These are phyloP conservation scores for Melopsittacus undulatus DNA, from an alignment of 2,797 vertebrate genomes.

Conservation along the genomic window DNA sequence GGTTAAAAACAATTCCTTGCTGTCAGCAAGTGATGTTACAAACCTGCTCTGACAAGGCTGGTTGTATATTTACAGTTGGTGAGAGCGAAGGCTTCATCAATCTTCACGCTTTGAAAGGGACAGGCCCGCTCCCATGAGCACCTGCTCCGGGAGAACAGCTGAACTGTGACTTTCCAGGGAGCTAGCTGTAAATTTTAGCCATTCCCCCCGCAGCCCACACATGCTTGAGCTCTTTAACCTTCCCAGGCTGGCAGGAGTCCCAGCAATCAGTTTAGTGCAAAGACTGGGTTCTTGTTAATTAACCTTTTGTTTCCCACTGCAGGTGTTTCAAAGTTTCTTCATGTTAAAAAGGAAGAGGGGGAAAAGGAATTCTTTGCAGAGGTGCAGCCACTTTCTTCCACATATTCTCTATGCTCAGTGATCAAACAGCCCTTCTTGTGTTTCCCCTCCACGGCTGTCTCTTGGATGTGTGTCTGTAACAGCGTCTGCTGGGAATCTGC, in stretches of 20 bases:
- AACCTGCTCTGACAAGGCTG: slow-evolving; percentile 81
- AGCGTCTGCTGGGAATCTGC: neutral
- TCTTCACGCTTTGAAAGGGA: slow-evolving; percentile 75
- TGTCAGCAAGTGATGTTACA: slow-evolving; percentile 75
- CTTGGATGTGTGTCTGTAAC: neutral
- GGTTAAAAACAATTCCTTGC: slow-evolving; percentile 67
- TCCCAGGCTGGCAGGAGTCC: slow-evolving; percentile 71
- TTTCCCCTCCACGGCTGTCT: neutral
- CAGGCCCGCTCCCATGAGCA: slow-evolving; percentile 74
- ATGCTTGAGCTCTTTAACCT: slow-evolving; percentile 73
- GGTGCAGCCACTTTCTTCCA: neutral
- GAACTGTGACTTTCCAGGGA: slow-evolving; percentile 77
- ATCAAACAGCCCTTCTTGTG: slow-evolving; percentile 1
- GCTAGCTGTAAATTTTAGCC: slow-evolving; percentile 74
- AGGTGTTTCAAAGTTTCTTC: slow-evolving; percentile 60
- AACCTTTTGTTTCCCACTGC: slow-evolving; percentile 73
- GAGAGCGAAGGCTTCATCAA: slow-evolving; percentile 80
- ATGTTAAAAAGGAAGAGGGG: slow-evolving; percentile 21
- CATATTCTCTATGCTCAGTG: neutral
- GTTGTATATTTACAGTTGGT: slow-evolving; percentile 83
- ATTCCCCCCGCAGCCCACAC: slow-evolving; percentile 56
- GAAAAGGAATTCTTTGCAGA: neutral
- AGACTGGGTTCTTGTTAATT: slow-evolving; percentile 69
- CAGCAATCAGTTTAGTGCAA: slow-evolving; percentile 65
- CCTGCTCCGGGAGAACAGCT: slow-evolving; percentile 79